Conservation (phyloP, 2,888 invertebrate species). For the Spialia ferax region DNA sequence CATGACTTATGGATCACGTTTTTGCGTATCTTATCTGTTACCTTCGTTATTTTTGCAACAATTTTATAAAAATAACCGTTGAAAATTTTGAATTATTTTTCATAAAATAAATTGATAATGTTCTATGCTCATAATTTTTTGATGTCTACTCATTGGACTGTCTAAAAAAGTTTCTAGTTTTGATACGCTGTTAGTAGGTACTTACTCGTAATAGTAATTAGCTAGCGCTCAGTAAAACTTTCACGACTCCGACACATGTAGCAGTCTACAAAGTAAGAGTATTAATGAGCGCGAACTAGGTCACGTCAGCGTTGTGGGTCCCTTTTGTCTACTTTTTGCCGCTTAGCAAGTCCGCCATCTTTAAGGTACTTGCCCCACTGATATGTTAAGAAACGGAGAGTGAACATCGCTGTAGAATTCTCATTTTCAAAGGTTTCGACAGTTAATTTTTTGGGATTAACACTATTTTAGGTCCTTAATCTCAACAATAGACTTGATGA, state of each 20-base stretch:
- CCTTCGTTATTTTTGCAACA: neutral
- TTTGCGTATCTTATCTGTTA: neutral
- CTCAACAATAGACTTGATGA: no score
- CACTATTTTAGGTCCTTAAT: no score
- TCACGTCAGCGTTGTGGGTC: slow-evolving; percentile 70
- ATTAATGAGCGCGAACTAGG: slow-evolving; percentile 70
- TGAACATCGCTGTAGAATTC: neutral
- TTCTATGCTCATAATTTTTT: neutral
- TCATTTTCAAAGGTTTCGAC: neutral
- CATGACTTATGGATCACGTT: neutral
- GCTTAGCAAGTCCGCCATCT: slow-evolving; percentile 44
- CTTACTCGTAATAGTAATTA: slow-evolving; percentile 52
- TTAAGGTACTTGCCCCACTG: slow-evolving; percentile 3
- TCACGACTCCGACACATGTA: slow-evolving; percentile 52
- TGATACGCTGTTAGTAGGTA: neutral
- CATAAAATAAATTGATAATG: neutral
- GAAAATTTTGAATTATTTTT: neutral
- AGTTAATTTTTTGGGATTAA: no score
- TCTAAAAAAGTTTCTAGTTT: neutral
- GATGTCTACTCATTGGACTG: neutral
- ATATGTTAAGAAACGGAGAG: neutral
- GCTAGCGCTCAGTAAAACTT: slow-evolving; percentile 50
- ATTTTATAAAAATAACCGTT: neutral
- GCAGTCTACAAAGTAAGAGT: slow-evolving; percentile 69
- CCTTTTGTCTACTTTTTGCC: slow-evolving; percentile 73